These are phyloP conservation scores for Aleiodes leptofemur DNA, from an alignment of 2,888 invertebrate species.

Conservation along the genomic window DNA sequence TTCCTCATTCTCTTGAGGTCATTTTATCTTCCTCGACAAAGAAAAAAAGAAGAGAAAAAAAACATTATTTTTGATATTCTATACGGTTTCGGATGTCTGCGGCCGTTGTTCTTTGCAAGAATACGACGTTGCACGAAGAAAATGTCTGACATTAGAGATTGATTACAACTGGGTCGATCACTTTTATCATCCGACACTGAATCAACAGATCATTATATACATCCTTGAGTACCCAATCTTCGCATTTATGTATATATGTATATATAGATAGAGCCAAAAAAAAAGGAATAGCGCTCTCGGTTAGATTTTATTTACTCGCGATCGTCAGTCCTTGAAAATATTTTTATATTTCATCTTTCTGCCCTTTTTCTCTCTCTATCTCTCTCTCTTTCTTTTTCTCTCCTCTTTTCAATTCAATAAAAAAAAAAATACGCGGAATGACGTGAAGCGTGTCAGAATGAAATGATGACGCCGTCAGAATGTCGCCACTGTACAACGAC, in stretches of 20 bases:
- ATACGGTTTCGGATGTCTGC: constrained; percentile 24
- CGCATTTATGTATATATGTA: too few species aligned
- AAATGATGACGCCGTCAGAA: constrained; percentile 64
- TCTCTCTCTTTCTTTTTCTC: constrained; percentile 1
- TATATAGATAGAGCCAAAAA: too few species aligned
- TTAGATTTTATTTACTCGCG: too few species aligned
- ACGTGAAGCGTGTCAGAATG: constrained; percentile 64
- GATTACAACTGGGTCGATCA: constrained; percentile 20
- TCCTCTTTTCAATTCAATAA: constrained; percentile 28
- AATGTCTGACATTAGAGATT: constrained; percentile 24
- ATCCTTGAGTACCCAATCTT: too few species aligned
- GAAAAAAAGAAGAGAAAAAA: too few species aligned
- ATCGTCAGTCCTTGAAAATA: too few species aligned
- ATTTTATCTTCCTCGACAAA: not conserved
- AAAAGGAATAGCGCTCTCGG: too few species aligned
- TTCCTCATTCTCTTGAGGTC: constrained; percentile 8
- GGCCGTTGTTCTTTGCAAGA: not conserved
- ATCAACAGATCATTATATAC: constrained; percentile 18
- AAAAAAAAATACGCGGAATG: constrained; percentile 45
- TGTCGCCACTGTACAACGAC: constrained; percentile 60
- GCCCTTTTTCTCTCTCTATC: too few species aligned
- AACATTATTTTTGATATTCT: constrained; percentile 11
- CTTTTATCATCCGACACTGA: constrained; percentile 23
- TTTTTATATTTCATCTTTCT: constrained; percentile 20
- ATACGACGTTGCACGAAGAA: not conserved